Conservation (phyloP, 2,113 vertebrate species). For the Parotia lawesii region DNA sequence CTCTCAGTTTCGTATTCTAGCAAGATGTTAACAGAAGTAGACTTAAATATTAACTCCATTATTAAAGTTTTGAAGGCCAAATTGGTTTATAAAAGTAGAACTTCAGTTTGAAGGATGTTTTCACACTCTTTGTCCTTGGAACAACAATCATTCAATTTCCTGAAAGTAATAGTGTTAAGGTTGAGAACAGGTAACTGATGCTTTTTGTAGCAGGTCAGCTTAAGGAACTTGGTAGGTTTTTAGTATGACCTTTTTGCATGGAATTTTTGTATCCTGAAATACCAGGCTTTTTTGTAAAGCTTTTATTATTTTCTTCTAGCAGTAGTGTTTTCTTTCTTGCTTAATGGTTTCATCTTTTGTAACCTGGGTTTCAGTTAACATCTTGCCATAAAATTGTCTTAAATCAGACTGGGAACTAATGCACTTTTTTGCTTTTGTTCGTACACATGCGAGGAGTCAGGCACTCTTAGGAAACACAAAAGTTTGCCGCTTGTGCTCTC, state of each 20-base stretch:
- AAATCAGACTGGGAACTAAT: background rate
- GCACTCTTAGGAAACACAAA: background rate
- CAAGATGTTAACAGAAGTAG: background rate
- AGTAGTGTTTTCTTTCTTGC: background rate
- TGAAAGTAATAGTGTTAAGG: background rate
- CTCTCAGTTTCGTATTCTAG: background rate
- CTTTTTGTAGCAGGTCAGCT: background rate
- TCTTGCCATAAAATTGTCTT: rapidly evolving
- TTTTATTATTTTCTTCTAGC: background rate
- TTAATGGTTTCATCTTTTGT: background rate
- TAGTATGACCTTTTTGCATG: background rate
- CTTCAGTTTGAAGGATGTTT: background rate
- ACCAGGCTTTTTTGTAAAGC: background rate
- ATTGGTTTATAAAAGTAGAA: background rate
- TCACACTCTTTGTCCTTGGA: background rate
- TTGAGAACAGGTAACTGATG: background rate
- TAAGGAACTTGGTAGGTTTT: background rate
- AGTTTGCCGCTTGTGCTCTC: background rate
- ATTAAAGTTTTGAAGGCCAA: background rate
- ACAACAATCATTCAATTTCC: background rate
- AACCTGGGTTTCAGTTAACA: background rate
- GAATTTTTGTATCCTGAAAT: background rate
- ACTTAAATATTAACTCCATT: background rate
- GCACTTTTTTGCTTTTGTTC: background rate
- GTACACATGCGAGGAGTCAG: rapidly evolving